Base-by-base conservation (phyloP, 2,888 invertebrate genomes). In the Loripinus fragilis region DNA sequence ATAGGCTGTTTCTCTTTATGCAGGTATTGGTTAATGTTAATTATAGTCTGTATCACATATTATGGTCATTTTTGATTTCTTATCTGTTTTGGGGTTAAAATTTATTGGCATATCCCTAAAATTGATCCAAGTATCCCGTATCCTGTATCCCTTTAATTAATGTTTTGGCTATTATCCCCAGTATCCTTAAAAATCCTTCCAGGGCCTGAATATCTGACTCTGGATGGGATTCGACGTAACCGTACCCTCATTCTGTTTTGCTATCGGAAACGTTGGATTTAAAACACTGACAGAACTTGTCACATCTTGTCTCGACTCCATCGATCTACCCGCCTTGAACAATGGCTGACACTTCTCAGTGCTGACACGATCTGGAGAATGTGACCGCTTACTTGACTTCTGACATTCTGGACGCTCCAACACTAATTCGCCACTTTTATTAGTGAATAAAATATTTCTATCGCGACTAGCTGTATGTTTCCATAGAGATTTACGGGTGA, bases 381-480 rank as follows among this genome's bases (percentile, higher is more conserved):
- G 85, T 3, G 76, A 77, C 10, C 85, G 65, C 23, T 67, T 72
- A 55, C 28, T 68, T 52, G 20, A 72, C 25, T 1, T 30, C 60
- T 30, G 76, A 28, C 35, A 48, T 8, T 67, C 64, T 17, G 55
- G 28, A 3, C 55, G 3, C 2, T 55, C 55, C 66, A 60, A 74
- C 28, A 74, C 78, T 65, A 30, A 70, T 25, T 78, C 75, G 20
- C 74, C 65, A 25, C 74, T 71, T 48, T 79, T 77, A 52, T 81
- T 85, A 1, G 81, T 72, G 55, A 84, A 80, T 28, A 85, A 70
- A 1, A 86, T 73, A 55, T 79, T 85, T 5, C 83, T 75, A 10
- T 88, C 89, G 7, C 86, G 83, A 69, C 84, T 86, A 2, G 87
- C 88, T 52, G 89, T 89, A 71, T 90, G 90, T 64, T 84, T 82